These are phyloP conservation scores for Rana temporaria DNA, from an alignment of 2,113 vertebrate species.

Conservation along the genomic window DNA sequence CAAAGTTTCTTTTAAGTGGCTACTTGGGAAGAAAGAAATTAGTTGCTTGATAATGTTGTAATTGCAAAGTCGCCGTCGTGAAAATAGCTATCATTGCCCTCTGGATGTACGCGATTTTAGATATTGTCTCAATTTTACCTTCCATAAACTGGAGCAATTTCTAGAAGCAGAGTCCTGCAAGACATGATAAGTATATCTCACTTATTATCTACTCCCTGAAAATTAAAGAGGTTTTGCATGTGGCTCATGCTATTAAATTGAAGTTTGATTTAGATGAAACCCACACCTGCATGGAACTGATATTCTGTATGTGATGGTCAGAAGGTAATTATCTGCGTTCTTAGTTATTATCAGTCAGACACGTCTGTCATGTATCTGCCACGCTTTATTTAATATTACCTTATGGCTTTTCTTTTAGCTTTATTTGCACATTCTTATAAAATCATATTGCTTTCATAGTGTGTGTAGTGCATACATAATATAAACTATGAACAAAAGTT, in stretches of 20 bases:
- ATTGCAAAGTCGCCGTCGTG: conserved; percentile 87
- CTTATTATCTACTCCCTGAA: conserved; percentile 66
- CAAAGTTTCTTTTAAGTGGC: conserved; percentile 80
- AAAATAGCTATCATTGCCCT: conserved; percentile 79
- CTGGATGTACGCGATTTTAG: conserved; percentile 76
- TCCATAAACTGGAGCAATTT: conserved; percentile 81
- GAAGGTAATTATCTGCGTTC: background rate
- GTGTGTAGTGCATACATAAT: too few relatives aligned
- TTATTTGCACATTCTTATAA: too few relatives aligned
- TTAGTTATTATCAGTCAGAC: background rate
- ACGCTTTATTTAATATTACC: too few relatives aligned
- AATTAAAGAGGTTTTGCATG: conserved; percentile 72
- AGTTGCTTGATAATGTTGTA: conserved; percentile 88
- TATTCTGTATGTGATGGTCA: too few relatives aligned
- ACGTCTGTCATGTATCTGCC: too few relatives aligned
- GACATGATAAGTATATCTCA: conserved; percentile 10
- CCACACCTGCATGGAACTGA: too few relatives aligned
- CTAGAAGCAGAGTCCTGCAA: conserved; percentile 66
- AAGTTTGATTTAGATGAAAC: conserved; percentile 61
- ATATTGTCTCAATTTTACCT: conserved; percentile 80
- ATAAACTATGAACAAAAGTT: too few relatives aligned
- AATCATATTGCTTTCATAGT: too few relatives aligned
- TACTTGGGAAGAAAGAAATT: conserved; percentile 83
- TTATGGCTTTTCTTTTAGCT: too few relatives aligned
- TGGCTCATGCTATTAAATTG: conserved; percentile 66